Percentiles rank a stretch among this genome's conserved stretches.
These are phyloP conservation scores for Argopecten irradians DNA, from an alignment of 1,140 invertebrate genomes.

Conservation along the genomic window DNA sequence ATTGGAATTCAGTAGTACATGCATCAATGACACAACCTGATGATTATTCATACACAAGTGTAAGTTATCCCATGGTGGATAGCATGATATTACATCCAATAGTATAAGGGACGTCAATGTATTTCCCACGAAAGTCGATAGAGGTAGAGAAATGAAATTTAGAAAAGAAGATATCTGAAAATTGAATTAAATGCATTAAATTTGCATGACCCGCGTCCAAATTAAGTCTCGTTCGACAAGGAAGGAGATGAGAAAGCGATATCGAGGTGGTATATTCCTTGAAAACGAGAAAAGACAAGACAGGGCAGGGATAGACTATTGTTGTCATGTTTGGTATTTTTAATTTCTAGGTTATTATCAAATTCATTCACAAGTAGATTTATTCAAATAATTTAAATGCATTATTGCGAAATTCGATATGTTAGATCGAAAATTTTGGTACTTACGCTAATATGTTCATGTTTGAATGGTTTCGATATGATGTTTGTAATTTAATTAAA, in stretches of 20 bases:
- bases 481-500: too few species aligned
- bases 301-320: neutral
- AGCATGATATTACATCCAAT: neutral
- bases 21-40: neutral
- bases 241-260: too few species aligned
- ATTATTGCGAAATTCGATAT: too few species aligned
- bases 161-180: neutral
- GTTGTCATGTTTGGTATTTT: neutral
- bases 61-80: neutral
- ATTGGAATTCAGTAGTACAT: neutral
- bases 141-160: neutral
- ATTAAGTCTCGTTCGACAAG: neutral
- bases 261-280: too few species aligned
- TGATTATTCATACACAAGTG: neutral
- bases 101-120: neutral
- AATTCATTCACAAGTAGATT: too few species aligned
- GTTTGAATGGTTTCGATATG: too few species aligned
- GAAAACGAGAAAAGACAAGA: too few species aligned
- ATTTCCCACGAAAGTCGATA: neutral
- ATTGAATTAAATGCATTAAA: neutral
- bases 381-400: too few species aligned
- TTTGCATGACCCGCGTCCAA: neutral
- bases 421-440: too few species aligned
- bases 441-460: too few species aligned
- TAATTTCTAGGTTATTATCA: neutral